These are phyloP conservation scores for Drosophila lacertosa DNA, from an alignment of 1,140 invertebrate genomes.

Conservation along the genomic window DNA sequence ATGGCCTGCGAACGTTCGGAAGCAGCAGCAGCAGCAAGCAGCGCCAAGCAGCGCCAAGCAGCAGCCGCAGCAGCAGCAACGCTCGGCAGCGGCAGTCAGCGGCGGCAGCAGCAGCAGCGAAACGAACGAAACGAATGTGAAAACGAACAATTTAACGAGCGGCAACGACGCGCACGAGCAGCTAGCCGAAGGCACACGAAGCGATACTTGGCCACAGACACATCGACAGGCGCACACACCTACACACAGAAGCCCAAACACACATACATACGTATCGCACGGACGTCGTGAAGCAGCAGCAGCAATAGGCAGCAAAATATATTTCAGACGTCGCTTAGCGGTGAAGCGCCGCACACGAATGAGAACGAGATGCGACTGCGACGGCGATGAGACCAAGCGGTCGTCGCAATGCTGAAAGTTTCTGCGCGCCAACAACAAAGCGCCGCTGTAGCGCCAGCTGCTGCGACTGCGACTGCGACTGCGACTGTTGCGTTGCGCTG, in stretches of 20 bases:
- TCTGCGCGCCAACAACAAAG: slow-evolving; percentile 18
- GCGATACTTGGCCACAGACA: slow-evolving; percentile 24
- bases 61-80: slow-evolving; percentile 10
- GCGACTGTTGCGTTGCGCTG: slow-evolving; percentile 31
- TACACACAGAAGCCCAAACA: not conserved
- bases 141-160: slow-evolving; percentile 13
- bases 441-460: slow-evolving; percentile 18
- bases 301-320: slow-evolving; percentile 37
- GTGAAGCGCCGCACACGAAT: slow-evolving; percentile 73
- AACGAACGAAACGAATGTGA: slow-evolving; percentile 2
- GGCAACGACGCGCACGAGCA: slow-evolving; percentile 4
- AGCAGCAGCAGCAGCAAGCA: slow-evolving; percentile 20
- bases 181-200: slow-evolving; percentile 3
- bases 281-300: slow-evolving; percentile 38
- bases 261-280: slow-evolving; percentile 16
- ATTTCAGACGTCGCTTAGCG: slow-evolving; percentile 57
- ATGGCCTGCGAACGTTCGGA: slow-evolving; percentile 53
- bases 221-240: slow-evolving; percentile 5
- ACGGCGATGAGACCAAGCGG: slow-evolving; percentile 40
- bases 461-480: slow-evolving; percentile 31
- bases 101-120: slow-evolving; percentile 23
- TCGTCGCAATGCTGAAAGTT: slow-evolving; percentile 17
- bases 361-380: slow-evolving; percentile 56
- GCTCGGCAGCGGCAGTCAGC: slow-evolving; percentile 4
- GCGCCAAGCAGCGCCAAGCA: slow-evolving; percentile 4